Percentiles rank a stretch among this genome's conserved stretches.
phyloP scores from a whole-genome alignment of 2,113 vertebrate genomes.

The Poecilia latipinna region DNA sequence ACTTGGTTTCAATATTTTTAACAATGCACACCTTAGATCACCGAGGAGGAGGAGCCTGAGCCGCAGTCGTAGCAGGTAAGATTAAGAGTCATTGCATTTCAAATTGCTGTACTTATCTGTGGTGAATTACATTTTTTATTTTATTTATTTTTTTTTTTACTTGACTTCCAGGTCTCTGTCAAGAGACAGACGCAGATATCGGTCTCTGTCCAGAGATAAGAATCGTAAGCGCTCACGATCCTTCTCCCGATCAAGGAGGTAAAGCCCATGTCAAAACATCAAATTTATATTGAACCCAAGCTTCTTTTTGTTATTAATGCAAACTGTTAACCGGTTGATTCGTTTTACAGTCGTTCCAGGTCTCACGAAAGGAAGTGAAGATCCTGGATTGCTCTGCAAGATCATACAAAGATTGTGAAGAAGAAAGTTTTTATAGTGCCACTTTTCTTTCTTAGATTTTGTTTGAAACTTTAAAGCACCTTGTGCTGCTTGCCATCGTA shows the following conservation, averaged over 20 bases:
- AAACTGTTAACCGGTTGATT: slow-evolving; percentile 10
- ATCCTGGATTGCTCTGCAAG: slow-evolving; percentile 49
- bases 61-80: slow-evolving; percentile 95
- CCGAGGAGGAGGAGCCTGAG: slow-evolving; percentile 94
- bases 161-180: slow-evolving; percentile 87
- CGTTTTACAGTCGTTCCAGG: slow-evolving; percentile 87
- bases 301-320: neutral
- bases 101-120: neutral
- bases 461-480: slow-evolving; percentile 33
- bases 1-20: slow-evolving; percentile 19
- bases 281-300: neutral
- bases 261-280: slow-evolving; percentile 4
- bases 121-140: neutral
- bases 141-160: neutral
- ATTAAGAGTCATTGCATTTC: neutral
- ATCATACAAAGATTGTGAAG: slow-evolving; percentile 53
- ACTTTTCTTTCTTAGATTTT: slow-evolving; percentile 54
- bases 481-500: slow-evolving; percentile 26
- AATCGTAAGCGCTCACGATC: slow-evolving; percentile 93
- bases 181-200: slow-evolving; percentile 93
- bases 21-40: slow-evolving; percentile 83
- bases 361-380: slow-evolving; percentile 92
- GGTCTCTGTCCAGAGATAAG: slow-evolving; percentile 93
- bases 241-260: slow-evolving; percentile 96
- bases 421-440: slow-evolving; percentile 82